Base-by-base conservation (phyloP, 1,140 invertebrate species). In the Zaprionus africanus region DNA sequence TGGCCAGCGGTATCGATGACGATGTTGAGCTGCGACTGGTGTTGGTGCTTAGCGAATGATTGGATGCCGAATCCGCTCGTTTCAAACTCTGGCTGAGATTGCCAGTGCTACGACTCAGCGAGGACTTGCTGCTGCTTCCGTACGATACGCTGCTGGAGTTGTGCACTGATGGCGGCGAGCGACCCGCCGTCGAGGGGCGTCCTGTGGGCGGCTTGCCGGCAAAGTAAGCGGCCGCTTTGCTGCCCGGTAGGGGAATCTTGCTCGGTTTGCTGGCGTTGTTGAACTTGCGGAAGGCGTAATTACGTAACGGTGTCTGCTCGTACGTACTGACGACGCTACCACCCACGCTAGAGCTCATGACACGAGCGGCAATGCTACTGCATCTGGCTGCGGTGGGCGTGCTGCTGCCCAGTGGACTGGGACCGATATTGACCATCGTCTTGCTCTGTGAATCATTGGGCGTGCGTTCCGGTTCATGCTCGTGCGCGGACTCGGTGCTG, bases 171-270 rank as follows among this genome's bases (percentile, higher is more conserved):
- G 93, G 90, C 67, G 92, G 93, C 75, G 83, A 90, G 53, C 84
- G 79, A 59, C 81, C 87, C 46, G 65, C 79, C 5, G 88, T 83
- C 5, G 80, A 82, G 2, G 78, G 62, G 11, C 90, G 81, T 13
- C 92, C 93, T 60, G 90, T 93, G 2, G 95, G 94, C n/a, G 95
- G 94, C 83, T 95, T 95, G 56, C 91, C 91, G 1, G 79, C 87
- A 71, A 92, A 92, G 46, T 92, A 92, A 12, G 91, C 84, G 2
- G 84, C 91, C 62, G 91, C 84, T 51, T 93, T 88, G 75, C 93
- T 93, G 22, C 94, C 95, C 49, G 93, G 94, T 66, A 96, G 93
- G 24, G 96, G 96, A 65, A 96, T 96, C 85, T 96, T 96, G 93
- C 95, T 96, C 51, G 96, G 95, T 72, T 95, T 94, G 61, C 94